Evolutionary conservation across 2,888 invertebrate genomes (phyloP).

Genomic region (Crossocerus cetratus): DNA sequence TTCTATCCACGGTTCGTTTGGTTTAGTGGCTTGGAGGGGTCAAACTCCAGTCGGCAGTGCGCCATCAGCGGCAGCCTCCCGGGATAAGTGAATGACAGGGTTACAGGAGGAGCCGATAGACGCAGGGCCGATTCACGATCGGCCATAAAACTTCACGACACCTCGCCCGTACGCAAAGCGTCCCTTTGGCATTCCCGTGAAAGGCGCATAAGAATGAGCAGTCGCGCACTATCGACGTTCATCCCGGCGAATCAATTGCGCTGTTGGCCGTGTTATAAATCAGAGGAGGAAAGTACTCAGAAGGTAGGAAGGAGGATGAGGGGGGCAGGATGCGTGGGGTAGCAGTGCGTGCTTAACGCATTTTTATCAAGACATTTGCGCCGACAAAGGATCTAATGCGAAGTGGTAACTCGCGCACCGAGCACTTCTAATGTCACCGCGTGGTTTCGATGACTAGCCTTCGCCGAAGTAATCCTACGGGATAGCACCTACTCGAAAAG

Average conservation of each 20-base stretch:
- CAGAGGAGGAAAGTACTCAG: neutral
- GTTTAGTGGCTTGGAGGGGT: conserved; percentile 66
- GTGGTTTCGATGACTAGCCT: conserved; percentile 68
- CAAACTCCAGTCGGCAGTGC: conserved; percentile 26
- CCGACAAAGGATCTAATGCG: conserved; percentile 54
- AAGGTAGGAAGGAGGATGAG: neutral
- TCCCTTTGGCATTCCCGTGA: neutral
- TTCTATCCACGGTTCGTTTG: conserved; percentile 70
- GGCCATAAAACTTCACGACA: conserved; percentile 17
- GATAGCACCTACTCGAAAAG: conserved; percentile 64
- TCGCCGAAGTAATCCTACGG: conserved; percentile 60
- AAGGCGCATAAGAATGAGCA: neutral
- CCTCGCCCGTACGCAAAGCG: neutral
- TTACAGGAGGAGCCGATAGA: conserved; percentile 5
- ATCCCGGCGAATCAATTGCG: too few species aligned
- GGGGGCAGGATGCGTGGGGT: neutral
- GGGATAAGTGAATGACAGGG: conserved; percentile 27
- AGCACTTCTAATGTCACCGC: conserved; percentile 61
- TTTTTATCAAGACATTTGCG: conserved; percentile 50
- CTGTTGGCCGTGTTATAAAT: neutral
- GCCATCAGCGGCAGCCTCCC: conserved; percentile 5
- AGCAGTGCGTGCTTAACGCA: conserved; percentile 31
- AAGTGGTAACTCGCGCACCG: conserved; percentile 54
- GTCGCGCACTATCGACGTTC: too few species aligned
- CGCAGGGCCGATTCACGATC: neutral